These are phyloP conservation scores for Lordiphosa mommai DNA, from an alignment of 1,140 invertebrate genomes.

Conservation along the genomic window DNA sequence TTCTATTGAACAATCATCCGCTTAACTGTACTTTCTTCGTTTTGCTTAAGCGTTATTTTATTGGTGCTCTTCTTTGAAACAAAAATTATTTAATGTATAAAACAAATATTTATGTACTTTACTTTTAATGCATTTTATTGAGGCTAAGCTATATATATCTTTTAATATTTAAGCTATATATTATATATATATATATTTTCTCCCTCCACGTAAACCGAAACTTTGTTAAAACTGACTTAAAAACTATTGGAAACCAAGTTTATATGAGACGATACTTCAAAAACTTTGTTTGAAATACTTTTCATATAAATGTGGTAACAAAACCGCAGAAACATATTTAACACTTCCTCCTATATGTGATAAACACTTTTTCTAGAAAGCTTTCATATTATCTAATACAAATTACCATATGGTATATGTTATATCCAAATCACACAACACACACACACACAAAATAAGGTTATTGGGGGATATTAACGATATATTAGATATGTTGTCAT, in stretches of 20 bases:
- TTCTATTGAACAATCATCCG: slow-evolving; percentile 14
- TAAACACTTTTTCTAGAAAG: slow-evolving; percentile 77
- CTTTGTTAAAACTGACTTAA: slow-evolving; percentile 28
- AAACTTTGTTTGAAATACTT: slow-evolving; percentile 7
- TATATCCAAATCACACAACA: slow-evolving; percentile 33
- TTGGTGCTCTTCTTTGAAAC: slow-evolving; percentile 66
- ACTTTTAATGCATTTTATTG: slow-evolving; percentile 63
- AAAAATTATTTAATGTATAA: slow-evolving; percentile 2
- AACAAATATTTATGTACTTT: slow-evolving; percentile 27
- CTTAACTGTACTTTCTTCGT: slow-evolving; percentile 21
- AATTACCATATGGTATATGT: slow-evolving; percentile 31
- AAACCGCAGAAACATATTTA: slow-evolving; percentile 60
- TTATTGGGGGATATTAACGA: not conserved
- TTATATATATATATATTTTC: slow-evolving; percentile 8
- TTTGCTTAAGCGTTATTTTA: slow-evolving; percentile 67
- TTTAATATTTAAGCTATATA: slow-evolving; percentile 23
- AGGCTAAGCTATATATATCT: slow-evolving; percentile 58
- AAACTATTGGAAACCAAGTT: slow-evolving; percentile 11
- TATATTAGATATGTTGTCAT: too few species aligned
- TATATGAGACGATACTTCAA: not conserved
- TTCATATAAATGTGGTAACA: not conserved
- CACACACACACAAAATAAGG: slow-evolving; percentile 16
- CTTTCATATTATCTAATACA: slow-evolving; percentile 62
- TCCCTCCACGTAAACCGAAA: not conserved
- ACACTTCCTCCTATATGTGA: slow-evolving; percentile 77